These are phyloP conservation scores for Trichonephila clavipes DNA, from an alignment of 1,140 invertebrate species.

Conservation along the genomic window DNA sequence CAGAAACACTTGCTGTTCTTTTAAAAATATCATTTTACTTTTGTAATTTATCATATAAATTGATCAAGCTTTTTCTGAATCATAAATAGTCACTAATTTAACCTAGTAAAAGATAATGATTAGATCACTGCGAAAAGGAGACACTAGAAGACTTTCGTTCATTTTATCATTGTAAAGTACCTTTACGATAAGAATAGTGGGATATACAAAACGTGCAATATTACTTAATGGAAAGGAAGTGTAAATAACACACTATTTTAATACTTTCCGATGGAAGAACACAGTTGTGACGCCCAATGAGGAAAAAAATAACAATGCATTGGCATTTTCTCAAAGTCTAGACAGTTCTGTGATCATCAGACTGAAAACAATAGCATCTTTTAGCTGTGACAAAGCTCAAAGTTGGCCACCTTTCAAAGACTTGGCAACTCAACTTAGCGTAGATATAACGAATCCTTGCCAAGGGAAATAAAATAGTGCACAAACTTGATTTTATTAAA, in stretches of 20 bases:
- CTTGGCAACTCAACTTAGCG: conserved; percentile 7
- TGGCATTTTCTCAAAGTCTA: conserved; percentile 4
- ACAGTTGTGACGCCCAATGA: neutral
- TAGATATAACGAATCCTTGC: neutral
- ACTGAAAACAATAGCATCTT: neutral
- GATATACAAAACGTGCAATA: no score
- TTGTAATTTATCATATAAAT: no score
- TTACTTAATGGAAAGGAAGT: no score
- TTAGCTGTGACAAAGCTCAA: neutral
- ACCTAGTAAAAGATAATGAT: no score
- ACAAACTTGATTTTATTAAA: neutral
- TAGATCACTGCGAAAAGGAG: no score
- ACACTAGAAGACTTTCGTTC: no score
- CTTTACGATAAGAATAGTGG: no score
- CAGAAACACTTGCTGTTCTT: no score
- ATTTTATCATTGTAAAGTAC: no score
- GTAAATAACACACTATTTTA: neutral
- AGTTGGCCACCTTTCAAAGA: neutral
- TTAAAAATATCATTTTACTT: no score
- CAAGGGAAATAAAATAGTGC: neutral
- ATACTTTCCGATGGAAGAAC: neutral
- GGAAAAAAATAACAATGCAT: neutral
- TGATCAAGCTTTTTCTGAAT: no score
- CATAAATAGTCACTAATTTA: no score
- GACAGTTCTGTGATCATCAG: neutral